Base-by-base conservation (phyloP, 2,113 vertebrate genomes). In the Hystrix brachyura region DNA sequence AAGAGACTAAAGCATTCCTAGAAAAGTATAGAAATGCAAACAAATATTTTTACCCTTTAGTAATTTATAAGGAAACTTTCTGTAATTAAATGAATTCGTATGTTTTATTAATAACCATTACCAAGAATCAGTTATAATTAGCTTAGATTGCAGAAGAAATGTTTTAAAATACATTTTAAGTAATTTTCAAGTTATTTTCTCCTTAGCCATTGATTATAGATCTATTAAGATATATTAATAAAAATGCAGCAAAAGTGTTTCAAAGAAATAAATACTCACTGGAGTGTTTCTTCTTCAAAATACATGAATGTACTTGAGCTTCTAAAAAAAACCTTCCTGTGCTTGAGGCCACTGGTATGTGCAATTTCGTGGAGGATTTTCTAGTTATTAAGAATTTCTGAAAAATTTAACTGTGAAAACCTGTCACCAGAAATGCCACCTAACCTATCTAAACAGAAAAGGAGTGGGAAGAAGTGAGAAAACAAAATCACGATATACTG, bases 401-500 rank as follows among this genome's bases (percentile, higher is more conserved):
- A 74, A 85, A 60, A 29, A 65, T 27, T 92, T 94, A 67, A 93
- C 60, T 72, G 38, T 86, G 95, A 98, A 91, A 92, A 92, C n/a
- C 62, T 53, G 57, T 85, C 94, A 97, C 48, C 91, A 81, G 78
- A 90, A 93, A 88, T 27, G 93, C 87, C 69, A 92, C 46, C 17
- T 51, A 87, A 95, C 43, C 79, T 72, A 87, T 53, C 74, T 90
- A 95, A 94, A 96, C 71, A 19, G 9, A 87, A 97, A 94, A 93
- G 55, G n/a, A 95, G 94, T 92, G 64, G 93, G 96, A 95, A 34
- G n/a, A 97, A 43, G 95, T 27, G 95, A 96, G 95, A 96, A 83
- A 85, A 88, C 5, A 62, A 84, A 94, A 94, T 78, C 86, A 94
- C 5, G 15, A 80, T 5, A 15, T 76, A 29, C 74, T 78, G 74